Percentiles rank a stretch among this genome's conserved stretches.
Evolutionary conservation across 2,797 vertebrate genomes (phyloP).

Genomic region (Pterois miles): DNA sequence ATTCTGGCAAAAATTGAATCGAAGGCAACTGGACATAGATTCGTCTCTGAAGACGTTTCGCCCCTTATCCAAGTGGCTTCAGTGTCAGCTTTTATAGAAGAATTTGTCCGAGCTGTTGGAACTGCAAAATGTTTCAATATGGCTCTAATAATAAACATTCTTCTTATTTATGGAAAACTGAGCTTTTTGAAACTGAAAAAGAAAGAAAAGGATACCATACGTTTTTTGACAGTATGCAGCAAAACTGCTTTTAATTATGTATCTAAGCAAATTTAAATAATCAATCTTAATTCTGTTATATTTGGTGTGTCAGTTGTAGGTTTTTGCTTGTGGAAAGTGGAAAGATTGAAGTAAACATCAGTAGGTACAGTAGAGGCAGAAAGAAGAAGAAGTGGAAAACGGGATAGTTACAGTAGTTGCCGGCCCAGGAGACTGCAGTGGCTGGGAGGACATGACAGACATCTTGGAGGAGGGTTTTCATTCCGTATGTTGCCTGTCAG

Average conservation of each 20-base stretch:
- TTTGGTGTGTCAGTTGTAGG: too few species aligned
- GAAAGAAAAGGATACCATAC: neutral
- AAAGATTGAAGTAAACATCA: neutral
- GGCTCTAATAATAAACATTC: neutral
- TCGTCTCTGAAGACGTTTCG: too few species aligned
- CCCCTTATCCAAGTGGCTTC: too few species aligned
- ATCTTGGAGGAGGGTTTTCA: conserved; percentile 37
- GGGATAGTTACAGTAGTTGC: neutral
- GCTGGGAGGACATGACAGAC: conserved; percentile 52
- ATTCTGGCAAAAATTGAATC: too few species aligned
- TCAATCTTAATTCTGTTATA: too few species aligned
- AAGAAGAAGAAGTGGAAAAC: neutral
- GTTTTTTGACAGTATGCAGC: too few species aligned
- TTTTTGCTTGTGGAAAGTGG: too few species aligned
- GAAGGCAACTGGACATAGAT: too few species aligned
- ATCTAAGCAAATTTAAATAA: too few species aligned
- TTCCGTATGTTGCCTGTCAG: conserved; percentile 65
- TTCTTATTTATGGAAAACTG: neutral
- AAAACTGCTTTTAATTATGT: too few species aligned
- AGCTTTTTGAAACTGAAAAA: neutral
- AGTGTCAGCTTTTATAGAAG: neutral
- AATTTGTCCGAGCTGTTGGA: accelerated
- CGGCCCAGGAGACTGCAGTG: conserved; percentile 39
- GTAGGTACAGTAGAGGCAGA: neutral
- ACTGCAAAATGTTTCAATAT: neutral